These are phyloP conservation scores for Nannobrachium achirus DNA, from an alignment of 2,113 vertebrate species.

Conservation along the genomic window DNA sequence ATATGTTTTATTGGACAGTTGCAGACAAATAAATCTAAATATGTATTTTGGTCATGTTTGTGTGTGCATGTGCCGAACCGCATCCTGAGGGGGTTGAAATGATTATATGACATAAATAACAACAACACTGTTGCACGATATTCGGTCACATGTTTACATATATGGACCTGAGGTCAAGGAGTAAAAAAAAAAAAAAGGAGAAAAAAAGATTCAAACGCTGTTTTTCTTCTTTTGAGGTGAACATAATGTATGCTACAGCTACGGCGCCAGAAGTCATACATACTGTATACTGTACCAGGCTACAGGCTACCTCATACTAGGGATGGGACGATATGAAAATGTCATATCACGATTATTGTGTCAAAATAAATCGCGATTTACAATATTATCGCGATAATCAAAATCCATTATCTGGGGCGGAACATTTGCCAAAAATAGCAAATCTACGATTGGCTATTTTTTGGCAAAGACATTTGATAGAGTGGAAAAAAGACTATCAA, in stretches of 20 bases:
- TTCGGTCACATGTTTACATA: constrained; percentile 73
- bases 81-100: constrained; percentile 72
- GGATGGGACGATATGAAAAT: no score
- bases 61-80: constrained; percentile 66
- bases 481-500: no score
- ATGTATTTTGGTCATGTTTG: constrained; percentile 81
- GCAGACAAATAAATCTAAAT: constrained; percentile 86
- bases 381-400: no score
- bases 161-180: constrained; percentile 61
- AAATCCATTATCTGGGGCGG: no score
- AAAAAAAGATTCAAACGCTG: constrained; percentile 54
- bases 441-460: no score
- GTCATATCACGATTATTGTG: no score
- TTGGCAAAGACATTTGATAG: no score
- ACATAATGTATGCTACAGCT: constrained; percentile 43
- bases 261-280: constrained; percentile 12
- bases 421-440: no score
- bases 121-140: constrained; percentile 71
- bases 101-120: constrained; percentile 83
- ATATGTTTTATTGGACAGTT: constrained; percentile 83
- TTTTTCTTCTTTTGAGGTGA: constrained; percentile 57
- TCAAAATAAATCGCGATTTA: no score
- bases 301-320: no score
- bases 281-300: background rate
- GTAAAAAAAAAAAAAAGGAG: background rate